phyloP scores from a whole-genome alignment of 2,888 invertebrate species.

The Griposia aprilina region DNA sequence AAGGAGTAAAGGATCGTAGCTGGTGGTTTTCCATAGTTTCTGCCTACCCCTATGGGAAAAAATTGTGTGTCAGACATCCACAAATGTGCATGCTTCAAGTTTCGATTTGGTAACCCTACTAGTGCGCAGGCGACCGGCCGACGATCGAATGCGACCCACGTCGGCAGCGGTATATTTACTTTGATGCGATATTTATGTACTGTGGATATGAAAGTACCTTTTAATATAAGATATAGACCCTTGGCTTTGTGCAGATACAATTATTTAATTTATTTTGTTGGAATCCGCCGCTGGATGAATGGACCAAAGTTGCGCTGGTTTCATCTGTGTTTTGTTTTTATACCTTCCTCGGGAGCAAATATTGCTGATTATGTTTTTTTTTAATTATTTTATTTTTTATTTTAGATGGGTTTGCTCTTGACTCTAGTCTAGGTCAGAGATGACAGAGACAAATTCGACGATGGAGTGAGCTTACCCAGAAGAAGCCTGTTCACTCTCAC shows the following conservation, averaged over 20 bases:
- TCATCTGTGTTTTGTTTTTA: neutral
- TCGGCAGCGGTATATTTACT: conserved; percentile 62
- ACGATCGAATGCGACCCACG: conserved; percentile 53
- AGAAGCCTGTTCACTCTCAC: no score
- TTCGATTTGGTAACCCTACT: conserved; percentile 34
- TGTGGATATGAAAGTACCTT: conserved; percentile 29
- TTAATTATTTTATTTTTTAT: no score
- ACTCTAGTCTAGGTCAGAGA: no score
- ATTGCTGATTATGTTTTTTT: neutral
- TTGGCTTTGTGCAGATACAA: conserved; percentile 44
- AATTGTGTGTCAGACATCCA: neutral
- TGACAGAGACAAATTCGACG: no score
- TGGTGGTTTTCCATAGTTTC: neutral
- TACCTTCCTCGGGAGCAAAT: neutral
- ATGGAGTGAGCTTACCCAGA: no score
- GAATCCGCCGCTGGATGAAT: conserved; percentile 11
- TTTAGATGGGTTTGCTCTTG: no score
- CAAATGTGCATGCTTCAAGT: neutral
- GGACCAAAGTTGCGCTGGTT: conserved; percentile 3
- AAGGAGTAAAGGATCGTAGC: neutral
- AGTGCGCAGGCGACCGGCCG: conserved; percentile 49
- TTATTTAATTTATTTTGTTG: conserved; percentile 20
- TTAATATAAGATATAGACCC: conserved; percentile 25
- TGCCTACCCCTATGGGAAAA: neutral
- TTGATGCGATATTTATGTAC: conserved; percentile 60